These are phyloP conservation scores for Ethmia dodecea DNA, from an alignment of 2,888 invertebrate genomes.

Conservation along the genomic window DNA sequence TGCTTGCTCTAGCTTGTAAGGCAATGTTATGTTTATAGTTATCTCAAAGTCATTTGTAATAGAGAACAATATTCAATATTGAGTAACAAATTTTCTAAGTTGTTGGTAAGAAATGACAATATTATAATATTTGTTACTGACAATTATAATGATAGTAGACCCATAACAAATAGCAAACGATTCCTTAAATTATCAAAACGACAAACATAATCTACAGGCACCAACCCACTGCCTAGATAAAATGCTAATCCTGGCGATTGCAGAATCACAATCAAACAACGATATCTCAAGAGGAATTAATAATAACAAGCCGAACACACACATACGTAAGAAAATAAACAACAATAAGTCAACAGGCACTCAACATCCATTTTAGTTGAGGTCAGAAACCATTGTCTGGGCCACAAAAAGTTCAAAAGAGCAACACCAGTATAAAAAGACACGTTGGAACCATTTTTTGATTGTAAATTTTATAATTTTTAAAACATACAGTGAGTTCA, in stretches of 20 bases:
- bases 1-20: too few species aligned
- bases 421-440: slow-evolving; percentile 28
- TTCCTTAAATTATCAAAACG: neutral
- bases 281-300: slow-evolving; percentile 2
- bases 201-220: neutral
- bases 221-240: neutral
- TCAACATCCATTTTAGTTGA: slow-evolving; percentile 43
- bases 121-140: too few species aligned
- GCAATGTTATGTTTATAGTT: too few species aligned
- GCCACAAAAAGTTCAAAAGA: slow-evolving; percentile 28
- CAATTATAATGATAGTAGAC: too few species aligned
- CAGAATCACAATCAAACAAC: slow-evolving; percentile 1
- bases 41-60: too few species aligned
- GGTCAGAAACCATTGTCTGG: slow-evolving; percentile 57
- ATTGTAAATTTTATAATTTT: too few species aligned
- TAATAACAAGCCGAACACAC: slow-evolving; percentile 10
- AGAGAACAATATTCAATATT: too few species aligned
- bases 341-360: slow-evolving; percentile 47
- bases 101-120: too few species aligned
- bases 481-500: too few species aligned
- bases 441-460: slow-evolving; percentile 19
- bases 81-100: too few species aligned
- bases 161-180: too few species aligned
- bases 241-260: neutral
- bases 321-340: slow-evolving; percentile 40